Base-by-base conservation (phyloP, 2,113 vertebrate species). In the Nansenia antarctica region DNA sequence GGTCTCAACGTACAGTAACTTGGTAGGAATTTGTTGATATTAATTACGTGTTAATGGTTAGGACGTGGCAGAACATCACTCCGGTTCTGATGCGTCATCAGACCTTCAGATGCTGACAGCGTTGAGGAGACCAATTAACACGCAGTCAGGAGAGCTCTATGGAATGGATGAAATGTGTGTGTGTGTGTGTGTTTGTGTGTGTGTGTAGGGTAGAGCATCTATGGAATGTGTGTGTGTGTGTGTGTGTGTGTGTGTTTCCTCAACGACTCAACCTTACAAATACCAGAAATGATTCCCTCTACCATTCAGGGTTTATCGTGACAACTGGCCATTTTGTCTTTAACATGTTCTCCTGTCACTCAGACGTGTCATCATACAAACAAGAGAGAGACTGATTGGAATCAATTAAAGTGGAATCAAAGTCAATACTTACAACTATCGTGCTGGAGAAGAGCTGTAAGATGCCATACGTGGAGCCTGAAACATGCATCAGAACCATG, bases 391-490 rank as follows among this genome's bases (percentile, higher is more conserved):
- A 5, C 5, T 37, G 35, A 37, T 37, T 5, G 11, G 35, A 37
- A 37, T 37, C 11, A 5, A 37, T 37, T 11, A 37, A 37, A 11
- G 35, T 11, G n/a, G n/a, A n/a, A n/a, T n/a, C n/a, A n/a, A n/a
- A n/a, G n/a, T n/a, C 45, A 49, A 70, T 90, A 94, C 97, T 97
- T 90, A 99, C 98, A 88, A 98, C 94, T 78, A 98, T 11, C 0
- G 95, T 95, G 82, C 98, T 98, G 47, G 96, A 98, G 90, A 98
- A 97, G 1, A 99, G 89, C 73, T 99, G 97, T 74, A 98, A 86
- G 66, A 97, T 55, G 61, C 98, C 96, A 74, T 97, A 99, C 0
- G 95, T 94, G 65, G 97, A 97, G 35, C 95, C 97, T 99, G 87
- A 57, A 93, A 86, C 26, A 62, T 70, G 27, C 49, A 62, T 34